These are phyloP conservation scores for Umimayanthus kanabou DNA, from an alignment of 92 coral and sea anemone genomes.

Conservation along the genomic window DNA sequence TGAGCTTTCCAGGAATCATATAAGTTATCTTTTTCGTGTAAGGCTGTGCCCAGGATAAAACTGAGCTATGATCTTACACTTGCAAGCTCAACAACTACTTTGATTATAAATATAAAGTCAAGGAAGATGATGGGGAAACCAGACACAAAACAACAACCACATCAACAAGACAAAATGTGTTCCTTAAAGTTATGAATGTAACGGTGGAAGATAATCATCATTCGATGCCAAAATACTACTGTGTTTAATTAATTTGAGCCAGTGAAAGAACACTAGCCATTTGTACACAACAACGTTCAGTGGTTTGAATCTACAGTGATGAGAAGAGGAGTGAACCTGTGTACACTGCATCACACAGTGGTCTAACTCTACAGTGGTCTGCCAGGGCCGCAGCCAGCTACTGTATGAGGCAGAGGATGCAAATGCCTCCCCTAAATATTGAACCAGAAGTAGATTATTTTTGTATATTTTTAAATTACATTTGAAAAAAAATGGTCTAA, in stretches of 20 bases:
- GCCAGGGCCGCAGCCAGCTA: background rate
- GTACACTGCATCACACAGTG: background rate
- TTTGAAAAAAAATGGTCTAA: too few species aligned
- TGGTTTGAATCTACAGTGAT: background rate
- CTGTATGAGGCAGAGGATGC: too few species aligned
- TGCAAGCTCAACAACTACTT: background rate
- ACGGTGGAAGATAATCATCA: background rate
- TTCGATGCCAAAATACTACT: background rate
- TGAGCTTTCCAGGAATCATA: background rate
- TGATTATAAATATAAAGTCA: background rate
- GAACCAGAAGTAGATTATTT: too few species aligned
- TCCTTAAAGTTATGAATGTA: background rate
- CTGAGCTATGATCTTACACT: background rate
- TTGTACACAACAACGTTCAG: background rate
- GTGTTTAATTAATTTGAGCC: background rate
- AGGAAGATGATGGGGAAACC: background rate
- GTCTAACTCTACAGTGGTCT: background rate
- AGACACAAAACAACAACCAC: background rate
- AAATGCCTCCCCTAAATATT: too few species aligned
- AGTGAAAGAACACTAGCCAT: background rate
- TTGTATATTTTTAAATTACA: too few species aligned
- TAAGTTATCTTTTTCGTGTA: background rate
- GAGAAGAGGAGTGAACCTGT: background rate
- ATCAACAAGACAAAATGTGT: background rate
- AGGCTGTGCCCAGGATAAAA: background rate